A percentile compares a stretch with the other conserved stretches of the same genome.
Evolutionary conservation across 2,888 invertebrate species (phyloP).

Genomic region (Acleris sparsana): DNA sequence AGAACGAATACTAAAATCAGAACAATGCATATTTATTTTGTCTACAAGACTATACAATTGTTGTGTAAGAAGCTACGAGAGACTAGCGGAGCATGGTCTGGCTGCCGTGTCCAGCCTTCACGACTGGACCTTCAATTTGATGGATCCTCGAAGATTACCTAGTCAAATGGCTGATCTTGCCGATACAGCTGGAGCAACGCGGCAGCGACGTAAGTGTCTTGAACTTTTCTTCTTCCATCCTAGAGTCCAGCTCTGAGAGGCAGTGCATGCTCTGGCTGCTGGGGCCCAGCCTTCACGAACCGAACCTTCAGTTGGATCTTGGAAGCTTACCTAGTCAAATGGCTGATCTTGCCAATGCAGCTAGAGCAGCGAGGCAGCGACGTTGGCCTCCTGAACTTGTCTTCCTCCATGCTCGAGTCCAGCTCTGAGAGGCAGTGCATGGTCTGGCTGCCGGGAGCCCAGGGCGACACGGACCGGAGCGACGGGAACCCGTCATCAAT

Average conservation of each 20-base stretch:
- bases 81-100: too few species aligned
- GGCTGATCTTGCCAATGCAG: slow-evolving; percentile 90
- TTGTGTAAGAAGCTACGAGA: too few species aligned
- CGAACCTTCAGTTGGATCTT: background rate
- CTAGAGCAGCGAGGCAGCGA: slow-evolving; percentile 87
- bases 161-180: slow-evolving; percentile 89
- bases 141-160: slow-evolving; percentile 50
- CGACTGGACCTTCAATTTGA: too few species aligned
- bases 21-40: too few species aligned
- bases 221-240: slow-evolving; percentile 70
- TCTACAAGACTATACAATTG: too few species aligned
- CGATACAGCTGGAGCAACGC: slow-evolving; percentile 90
- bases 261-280: too few species aligned
- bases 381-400: slow-evolving; percentile 70
- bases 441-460: slow-evolving; percentile 71
- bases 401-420: slow-evolving; percentile 71
- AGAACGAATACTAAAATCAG: too few species aligned
- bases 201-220: slow-evolving; percentile 78
- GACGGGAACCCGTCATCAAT: slow-evolving; percentile 77
- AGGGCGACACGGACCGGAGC: slow-evolving; percentile 71
- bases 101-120: too few species aligned
- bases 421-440: slow-evolving; percentile 78
- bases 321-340: slow-evolving; percentile 80
- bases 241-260: too few species aligned
- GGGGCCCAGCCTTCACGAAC: too few species aligned